Conservation (phyloP, 2,888 invertebrate species). For the Pachymerium ferrugineum region DNA sequence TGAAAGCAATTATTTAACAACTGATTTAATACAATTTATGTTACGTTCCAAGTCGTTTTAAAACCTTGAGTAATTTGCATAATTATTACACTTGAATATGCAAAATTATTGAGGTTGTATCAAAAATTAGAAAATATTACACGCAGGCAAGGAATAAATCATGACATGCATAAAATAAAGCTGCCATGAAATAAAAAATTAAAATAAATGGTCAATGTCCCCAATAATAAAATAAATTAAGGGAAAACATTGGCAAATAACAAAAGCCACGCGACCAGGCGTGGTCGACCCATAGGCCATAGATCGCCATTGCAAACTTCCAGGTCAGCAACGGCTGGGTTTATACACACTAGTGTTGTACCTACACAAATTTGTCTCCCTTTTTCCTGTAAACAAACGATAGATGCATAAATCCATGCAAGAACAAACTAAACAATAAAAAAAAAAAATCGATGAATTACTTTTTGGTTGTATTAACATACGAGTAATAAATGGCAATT, state of each 20-base stretch:
- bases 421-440: neutral
- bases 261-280: conserved; percentile 27
- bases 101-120: too few species aligned
- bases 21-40: too few species aligned
- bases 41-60: too few species aligned
- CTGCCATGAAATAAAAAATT: too few species aligned
- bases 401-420: neutral
- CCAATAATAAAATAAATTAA: neutral
- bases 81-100: too few species aligned
- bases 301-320: conserved; percentile 21
- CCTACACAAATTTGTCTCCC: conserved; percentile 13
- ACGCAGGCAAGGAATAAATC: too few species aligned
- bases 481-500: too few species aligned
- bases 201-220: neutral
- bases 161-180: neutral
- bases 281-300: conserved; percentile 17
- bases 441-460: too few species aligned
- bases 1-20: neutral
- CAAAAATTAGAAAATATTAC: too few species aligned
- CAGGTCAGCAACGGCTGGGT: conserved; percentile 27
- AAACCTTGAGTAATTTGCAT: too few species aligned
- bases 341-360: conserved; percentile 1
- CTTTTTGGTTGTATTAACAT: too few species aligned
- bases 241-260: conserved; percentile 10
- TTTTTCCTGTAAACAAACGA: neutral